Evolutionary conservation across 2,888 invertebrate species (phyloP), one percentile per base, ranked within the genome.

Genomic region (Serrognathus titanus): DNA sequence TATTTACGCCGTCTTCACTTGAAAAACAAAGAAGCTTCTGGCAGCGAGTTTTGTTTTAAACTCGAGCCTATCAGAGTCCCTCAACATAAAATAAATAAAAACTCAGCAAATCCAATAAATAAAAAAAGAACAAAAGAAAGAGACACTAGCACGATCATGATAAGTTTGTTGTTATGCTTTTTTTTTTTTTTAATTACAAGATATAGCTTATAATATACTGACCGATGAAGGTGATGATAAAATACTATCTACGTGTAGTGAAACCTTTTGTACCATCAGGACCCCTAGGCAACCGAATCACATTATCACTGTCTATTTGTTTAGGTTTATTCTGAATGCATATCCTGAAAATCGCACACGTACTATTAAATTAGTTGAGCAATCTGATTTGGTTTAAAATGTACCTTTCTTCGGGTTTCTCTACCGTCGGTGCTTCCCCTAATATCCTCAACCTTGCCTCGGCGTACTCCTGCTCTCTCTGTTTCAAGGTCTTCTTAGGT

Each of bases 391-490:
- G 16, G 24, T 4, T 31, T 31, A 31, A 20, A 52, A 63, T 79
- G 76, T 77, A 84, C 84, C 81, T 83, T 73, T 84, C 85, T 68
- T 86, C 85, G 24, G 67, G 81, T 58, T 90, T 90, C 72, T 91
- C 90, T 0, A 90, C 89, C 75, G 88, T 89, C 67, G 85, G 83
- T 52, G 91, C 91, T 74, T 92, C 89, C 11, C 96, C 96, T 66
- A 96, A 79, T 78, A 97, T 96, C 72, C 96, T 83, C 63, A 92
- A 83, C 65, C 96, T 84, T 13, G 95, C 95, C 75, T 94, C 90
- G 10, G 94, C 94, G 74, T 97, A 97, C 72, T 94, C 96, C 72
- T 93, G 92, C 77, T 95, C 94, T 68, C 96, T 83, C 83, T 97
- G 92, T 78, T 91, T 88, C 46, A 92, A 78, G 45, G 92, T 89